These are phyloP conservation scores for Otus sunia DNA, from an alignment of 2,113 vertebrate species.

Conservation along the genomic window DNA sequence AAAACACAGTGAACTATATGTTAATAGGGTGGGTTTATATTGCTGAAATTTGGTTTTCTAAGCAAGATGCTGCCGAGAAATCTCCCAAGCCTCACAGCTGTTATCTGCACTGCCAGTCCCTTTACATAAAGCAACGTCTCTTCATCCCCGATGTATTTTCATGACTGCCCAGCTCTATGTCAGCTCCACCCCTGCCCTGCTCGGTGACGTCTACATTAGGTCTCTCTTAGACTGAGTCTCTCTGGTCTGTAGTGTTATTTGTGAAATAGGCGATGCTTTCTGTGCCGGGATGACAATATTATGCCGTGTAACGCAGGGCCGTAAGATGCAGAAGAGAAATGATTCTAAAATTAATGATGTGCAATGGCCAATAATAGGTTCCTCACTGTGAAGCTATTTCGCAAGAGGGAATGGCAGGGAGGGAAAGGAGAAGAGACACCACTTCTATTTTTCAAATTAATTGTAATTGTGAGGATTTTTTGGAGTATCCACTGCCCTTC, in stretches of 20 bases:
- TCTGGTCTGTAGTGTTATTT: neutral
- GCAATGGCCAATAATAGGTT: neutral
- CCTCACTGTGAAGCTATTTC: neutral
- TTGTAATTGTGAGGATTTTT: neutral
- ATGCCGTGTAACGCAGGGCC: neutral
- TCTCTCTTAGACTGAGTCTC: neutral
- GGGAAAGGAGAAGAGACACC: neutral
- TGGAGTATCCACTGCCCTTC: neutral
- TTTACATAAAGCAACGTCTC: neutral
- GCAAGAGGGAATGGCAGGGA: neutral
- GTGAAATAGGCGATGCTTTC: no score
- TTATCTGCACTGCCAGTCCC: neutral
- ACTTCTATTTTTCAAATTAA: neutral
- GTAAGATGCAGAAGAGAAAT: neutral
- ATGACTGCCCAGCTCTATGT: rapidly evolving
- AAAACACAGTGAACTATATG: neutral
- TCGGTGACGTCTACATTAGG: neutral
- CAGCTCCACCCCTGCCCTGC: neutral
- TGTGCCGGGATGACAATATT: neutral
- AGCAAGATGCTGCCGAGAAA: neutral
- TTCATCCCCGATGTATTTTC: neutral
- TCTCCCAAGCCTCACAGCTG: neutral
- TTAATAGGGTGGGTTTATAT: neutral
- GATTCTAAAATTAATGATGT: neutral
- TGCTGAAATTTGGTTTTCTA: neutral